phyloP scores from a whole-genome alignment of 2,113 vertebrate species.

The Zeus faber region DNA sequence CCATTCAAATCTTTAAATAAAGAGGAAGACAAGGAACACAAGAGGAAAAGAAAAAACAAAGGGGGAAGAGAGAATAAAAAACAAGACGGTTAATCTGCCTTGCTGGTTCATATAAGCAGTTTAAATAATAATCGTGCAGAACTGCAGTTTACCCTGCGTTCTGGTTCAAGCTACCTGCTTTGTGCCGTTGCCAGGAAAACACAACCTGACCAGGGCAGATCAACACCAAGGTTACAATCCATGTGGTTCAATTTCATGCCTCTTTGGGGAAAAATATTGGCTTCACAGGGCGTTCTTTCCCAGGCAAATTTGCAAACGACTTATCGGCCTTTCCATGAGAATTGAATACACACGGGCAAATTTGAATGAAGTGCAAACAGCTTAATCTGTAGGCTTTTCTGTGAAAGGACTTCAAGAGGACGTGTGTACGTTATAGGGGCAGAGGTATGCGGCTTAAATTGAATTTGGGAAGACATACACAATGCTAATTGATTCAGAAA shows the following conservation, averaged over 20 bases:
- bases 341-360: slow-evolving; percentile 1
- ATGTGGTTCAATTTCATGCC: slow-evolving; percentile 33
- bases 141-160: no score
- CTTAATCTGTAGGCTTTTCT: not conserved
- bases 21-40: no score
- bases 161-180: no score
- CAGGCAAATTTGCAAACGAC: slow-evolving; percentile 8
- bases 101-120: no score
- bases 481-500: not conserved
- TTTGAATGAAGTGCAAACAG: not conserved
- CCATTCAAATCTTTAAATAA: no score
- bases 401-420: not conserved
- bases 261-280: slow-evolving; percentile 24
- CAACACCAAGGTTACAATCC: slow-evolving; percentile 25
- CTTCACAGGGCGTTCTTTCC: slow-evolving; percentile 22
- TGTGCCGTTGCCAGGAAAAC: no score
- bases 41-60: no score
- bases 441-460: not conserved
- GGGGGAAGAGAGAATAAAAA: no score
- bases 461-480: not conserved
- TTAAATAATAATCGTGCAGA: no score
- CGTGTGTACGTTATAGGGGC: no score
- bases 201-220: slow-evolving; percentile 30
- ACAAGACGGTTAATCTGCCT: no score
- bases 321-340: slow-evolving; percentile 22